Conservation (phyloP, 1,140 invertebrate species). For the Zaprionus vittiger region DNA sequence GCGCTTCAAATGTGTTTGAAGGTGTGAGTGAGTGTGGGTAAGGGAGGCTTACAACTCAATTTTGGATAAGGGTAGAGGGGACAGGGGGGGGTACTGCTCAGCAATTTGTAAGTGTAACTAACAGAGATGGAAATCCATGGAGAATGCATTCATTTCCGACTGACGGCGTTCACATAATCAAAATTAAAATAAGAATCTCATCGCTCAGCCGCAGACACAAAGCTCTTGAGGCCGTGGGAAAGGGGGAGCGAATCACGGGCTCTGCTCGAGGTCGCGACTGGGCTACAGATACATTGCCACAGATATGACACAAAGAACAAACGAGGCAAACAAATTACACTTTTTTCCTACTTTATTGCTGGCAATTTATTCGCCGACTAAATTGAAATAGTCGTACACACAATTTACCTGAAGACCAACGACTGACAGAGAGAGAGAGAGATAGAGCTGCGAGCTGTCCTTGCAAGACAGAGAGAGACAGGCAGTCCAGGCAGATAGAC, state of each 20-base stretch:
- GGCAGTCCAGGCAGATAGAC: not conserved
- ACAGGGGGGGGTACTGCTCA: constrained; percentile 17
- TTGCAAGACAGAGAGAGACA: constrained; percentile 34
- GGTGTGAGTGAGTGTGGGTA: constrained; percentile 5
- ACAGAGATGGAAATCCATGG: constrained; percentile 62
- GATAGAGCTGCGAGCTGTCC: constrained; percentile 26
- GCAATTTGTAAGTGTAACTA: constrained; percentile 81
- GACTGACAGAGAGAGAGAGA: constrained; percentile 18
- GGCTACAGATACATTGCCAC: constrained; percentile 59
- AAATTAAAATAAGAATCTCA: constrained; percentile 82
- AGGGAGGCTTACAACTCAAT: constrained; percentile 56
- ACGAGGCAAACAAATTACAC: constrained; percentile 79
- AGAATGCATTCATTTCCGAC: constrained; percentile 53
- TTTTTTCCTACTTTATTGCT: constrained; percentile 73
- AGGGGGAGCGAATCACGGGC: constrained; percentile 5
- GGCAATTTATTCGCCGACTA: constrained; percentile 75
- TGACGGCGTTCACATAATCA: constrained; percentile 61
- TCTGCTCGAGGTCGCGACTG: not conserved
- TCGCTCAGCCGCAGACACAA: constrained; percentile 69
- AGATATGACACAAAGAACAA: constrained; percentile 77
- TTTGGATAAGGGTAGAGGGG: constrained; percentile 5
- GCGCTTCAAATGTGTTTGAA: constrained; percentile 25
- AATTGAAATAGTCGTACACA: constrained; percentile 75
- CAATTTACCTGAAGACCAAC: constrained; percentile 76
- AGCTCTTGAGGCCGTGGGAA: not conserved